A percentile compares a stretch with the other conserved stretches of the same genome.
Conservation (phyloP, 2,797 vertebrate genomes). For the Saxicola maurus region DNA sequence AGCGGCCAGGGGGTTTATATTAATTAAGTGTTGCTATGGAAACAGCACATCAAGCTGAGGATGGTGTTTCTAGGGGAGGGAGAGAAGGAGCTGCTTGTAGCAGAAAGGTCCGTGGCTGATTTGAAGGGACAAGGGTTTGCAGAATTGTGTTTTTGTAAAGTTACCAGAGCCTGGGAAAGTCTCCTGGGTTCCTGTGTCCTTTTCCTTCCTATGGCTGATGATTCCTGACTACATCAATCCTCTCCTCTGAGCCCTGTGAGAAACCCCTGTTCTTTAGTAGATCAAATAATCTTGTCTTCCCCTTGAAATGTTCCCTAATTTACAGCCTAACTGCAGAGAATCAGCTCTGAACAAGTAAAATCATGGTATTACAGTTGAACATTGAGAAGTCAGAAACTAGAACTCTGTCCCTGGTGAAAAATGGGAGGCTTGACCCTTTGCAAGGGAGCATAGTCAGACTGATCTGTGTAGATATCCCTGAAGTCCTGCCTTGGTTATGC, state of each 20-base stretch:
- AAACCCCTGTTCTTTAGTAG: not conserved
- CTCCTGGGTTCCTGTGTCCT: not conserved
- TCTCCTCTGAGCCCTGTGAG: not conserved
- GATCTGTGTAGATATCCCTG: not conserved
- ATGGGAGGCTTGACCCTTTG: not conserved
- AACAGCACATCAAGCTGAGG: slow-evolving; percentile 12
- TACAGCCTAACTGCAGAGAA: not conserved
- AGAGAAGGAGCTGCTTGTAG: not conserved
- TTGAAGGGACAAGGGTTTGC: not conserved
- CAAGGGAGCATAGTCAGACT: not conserved
- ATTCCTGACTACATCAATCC: not conserved
- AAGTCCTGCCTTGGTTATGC: not conserved
- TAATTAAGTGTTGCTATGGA: slow-evolving; percentile 56
- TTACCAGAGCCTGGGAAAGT: not conserved
- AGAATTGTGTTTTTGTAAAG: not conserved
- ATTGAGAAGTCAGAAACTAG: not conserved
- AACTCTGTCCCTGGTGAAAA: not conserved
- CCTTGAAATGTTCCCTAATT: not conserved
- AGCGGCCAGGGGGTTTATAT: not conserved
- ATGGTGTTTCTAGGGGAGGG: not conserved
- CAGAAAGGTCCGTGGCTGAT: not conserved
- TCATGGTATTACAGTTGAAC: not conserved
- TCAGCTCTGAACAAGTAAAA: not conserved
- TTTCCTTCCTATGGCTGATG: not conserved
- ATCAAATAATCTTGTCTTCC: not conserved